Evolutionary conservation across 64 coral and sea anemone genomes (phyloP).

Genomic region (Montipora capricornis): DNA sequence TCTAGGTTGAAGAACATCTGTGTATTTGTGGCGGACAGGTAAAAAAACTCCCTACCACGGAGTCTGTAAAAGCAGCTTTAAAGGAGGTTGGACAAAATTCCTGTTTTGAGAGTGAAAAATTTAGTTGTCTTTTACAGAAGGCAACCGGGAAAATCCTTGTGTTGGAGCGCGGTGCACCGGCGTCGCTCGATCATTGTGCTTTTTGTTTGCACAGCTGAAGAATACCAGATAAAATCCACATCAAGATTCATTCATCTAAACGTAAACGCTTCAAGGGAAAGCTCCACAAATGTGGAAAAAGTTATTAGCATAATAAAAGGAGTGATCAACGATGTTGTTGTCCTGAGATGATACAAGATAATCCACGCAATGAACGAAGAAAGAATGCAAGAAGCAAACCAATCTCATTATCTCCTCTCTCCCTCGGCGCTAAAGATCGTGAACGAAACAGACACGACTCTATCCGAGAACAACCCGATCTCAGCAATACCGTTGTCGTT

Average conservation of each 20-base stretch:
- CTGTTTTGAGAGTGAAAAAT: neutral
- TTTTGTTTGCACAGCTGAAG: conserved; percentile 39
- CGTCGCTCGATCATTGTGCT: neutral
- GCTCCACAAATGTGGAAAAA: neutral
- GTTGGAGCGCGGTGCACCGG: neutral
- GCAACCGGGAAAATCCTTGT: neutral
- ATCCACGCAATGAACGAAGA: neutral
- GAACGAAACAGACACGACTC: neutral
- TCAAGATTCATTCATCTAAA: neutral
- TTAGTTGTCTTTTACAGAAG: neutral
- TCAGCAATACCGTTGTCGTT: conserved; percentile 65
- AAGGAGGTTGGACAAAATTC: too few relatives aligned
- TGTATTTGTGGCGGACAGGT: conserved; percentile 9
- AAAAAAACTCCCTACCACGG: neutral
- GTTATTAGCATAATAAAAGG: neutral
- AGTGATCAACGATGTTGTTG: neutral
- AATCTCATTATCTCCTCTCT: neutral
- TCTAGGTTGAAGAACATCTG: neutral
- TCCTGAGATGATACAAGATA: neutral
- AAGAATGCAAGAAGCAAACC: conserved; percentile 31
- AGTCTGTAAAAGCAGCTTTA: too few relatives aligned
- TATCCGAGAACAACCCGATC: conserved; percentile 38
- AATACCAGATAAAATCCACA: conserved; percentile 35
- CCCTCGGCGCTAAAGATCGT: neutral
- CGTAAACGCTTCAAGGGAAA: neutral